Evolutionary conservation across 2,113 vertebrate genomes (phyloP), one percentile per base, ranked within the genome.

Genomic region (Etia nguti): DNA sequence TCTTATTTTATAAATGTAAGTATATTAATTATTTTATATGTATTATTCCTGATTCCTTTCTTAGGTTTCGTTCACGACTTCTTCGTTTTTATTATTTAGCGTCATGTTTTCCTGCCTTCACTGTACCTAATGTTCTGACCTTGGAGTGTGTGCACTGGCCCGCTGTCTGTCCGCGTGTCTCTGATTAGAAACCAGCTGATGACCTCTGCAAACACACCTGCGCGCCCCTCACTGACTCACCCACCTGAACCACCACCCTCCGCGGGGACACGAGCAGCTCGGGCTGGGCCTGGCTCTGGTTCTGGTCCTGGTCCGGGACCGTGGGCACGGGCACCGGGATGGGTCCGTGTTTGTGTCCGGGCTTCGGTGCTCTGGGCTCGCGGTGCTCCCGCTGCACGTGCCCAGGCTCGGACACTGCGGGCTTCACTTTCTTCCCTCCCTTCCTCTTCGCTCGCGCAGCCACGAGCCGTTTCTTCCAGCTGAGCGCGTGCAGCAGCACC

Each of bases 401-500:
- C 1, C 7, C 22, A 57, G 94, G 88, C 6, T 90, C 82, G 93
- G 75, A 31, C 73, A 77, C 57, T 92, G 81, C 16, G 84, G 94
- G 4, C 91, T 97, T 98, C 90, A 97, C 97, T 95, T 98, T 98
- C 95, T 98, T 98, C 88, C 96, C 96, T 90, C 96, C 97, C 93
- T 98, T 98, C 95, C 98, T 98, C 94, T 98, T 98, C 62, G 97
- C 97, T 65, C 85, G 85, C 3, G 88, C 88, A 1, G 97, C 97
- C 83, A 98, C 97, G 85, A 98, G 92, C 20, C 97, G 95, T 93
- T 98, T 98, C 97, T 98, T 98, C 97, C 97, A 98, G 48, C 97
- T 98, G 57, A 98, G 96, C 3, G 97, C 97, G 1, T 98, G 97
- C 89, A 98, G 97, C 20, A 98, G 95, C 70, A 97, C 97, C 1